Base-by-base conservation (phyloP, 2,113 vertebrate genomes). In the Xerus inauris region DNA sequence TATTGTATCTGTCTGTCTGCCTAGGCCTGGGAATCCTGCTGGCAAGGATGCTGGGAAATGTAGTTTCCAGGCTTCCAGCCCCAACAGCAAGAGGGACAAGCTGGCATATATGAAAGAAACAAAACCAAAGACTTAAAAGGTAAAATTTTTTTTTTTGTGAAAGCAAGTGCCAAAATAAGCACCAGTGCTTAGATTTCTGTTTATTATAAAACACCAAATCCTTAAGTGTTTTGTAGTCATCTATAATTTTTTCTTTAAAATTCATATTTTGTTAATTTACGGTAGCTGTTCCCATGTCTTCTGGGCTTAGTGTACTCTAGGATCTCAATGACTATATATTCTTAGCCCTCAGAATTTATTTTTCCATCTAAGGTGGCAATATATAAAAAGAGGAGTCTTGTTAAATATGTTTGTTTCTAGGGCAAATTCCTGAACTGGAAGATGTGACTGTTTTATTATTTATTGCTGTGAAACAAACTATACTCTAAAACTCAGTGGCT, bases 1-100 rank as follows among this genome's bases (percentile, higher is more conserved):
- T 14, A 28, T 45, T 26, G 17, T 32, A 35, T 75, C 64, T 47
- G 73, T 3, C 11, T 26, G 5, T 79, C 69, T 73, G 49, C 12
- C 1, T 11, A 11, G 10, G 57, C 64, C 20, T n/a, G 1, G 47
- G 88, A 82, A 80, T 40, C 69, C 75, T 79, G 38, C 14, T 71
- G 57, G 62, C 49, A 85, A 93, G 38, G 19, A 54, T 83, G n/a
- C 59, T 89, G 86, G 82, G 86, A 71, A 91, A 93, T 54, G 87
- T 81, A 72, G 87, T 87, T 84, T 47, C 22, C 42, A 67, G 59
- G 5, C 35, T 77, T 87, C 35, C 24, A 38, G 35, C 28, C 24
- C 38, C 38, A 24, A 45, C 26, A 49, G 16, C 9, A 62, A 83
- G 19, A 81, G 40, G 40, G 26, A 64, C 2, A 76, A 94, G 47